These are phyloP conservation scores for Tetramorium simillimum DNA, from an alignment of 1,140 invertebrate genomes.

Conservation along the genomic window DNA sequence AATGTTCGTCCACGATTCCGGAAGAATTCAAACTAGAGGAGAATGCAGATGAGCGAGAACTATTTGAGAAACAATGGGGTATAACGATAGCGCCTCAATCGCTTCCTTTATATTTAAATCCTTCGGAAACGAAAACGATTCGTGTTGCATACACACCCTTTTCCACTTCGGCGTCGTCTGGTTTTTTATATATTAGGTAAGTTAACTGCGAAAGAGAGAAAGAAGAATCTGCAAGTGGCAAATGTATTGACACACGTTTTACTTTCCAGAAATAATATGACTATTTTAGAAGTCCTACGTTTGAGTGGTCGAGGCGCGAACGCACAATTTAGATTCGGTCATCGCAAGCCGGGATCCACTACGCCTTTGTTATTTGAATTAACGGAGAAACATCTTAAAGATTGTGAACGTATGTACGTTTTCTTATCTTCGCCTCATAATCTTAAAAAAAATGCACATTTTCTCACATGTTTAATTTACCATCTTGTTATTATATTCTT, in stretches of 20 bases:
- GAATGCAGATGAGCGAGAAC: constrained; percentile 72
- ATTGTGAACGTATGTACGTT: constrained; percentile 89
- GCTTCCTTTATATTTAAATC: constrained; percentile 82
- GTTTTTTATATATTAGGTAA: constrained; percentile 83
- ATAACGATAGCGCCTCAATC: constrained; percentile 74
- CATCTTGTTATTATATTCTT: not conserved
- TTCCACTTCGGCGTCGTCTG: constrained; percentile 77
- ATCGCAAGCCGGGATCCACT: constrained; percentile 91
- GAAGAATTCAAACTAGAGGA: constrained; percentile 83
- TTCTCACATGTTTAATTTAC: not conserved
- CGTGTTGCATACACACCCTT: constrained; percentile 82
- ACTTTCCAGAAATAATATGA: constrained; percentile 94
- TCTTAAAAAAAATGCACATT: not conserved
- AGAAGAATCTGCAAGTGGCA: not conserved
- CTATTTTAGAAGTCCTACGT: constrained; percentile 94
- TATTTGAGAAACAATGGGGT: constrained; percentile 77
- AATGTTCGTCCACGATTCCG: constrained; percentile 76
- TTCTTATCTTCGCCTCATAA: constrained; percentile 27
- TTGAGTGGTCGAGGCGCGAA: constrained; percentile 93
- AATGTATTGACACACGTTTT: not conserved
- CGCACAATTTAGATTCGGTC: constrained; percentile 96
- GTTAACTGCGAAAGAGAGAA: not conserved
- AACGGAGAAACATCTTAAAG: constrained; percentile 92
- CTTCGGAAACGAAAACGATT: constrained; percentile 82
- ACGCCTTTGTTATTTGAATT: constrained; percentile 94